Evolutionary conservation across 2,797 vertebrate genomes (phyloP).

Genomic region (Semotilus atromaculatus): DNA sequence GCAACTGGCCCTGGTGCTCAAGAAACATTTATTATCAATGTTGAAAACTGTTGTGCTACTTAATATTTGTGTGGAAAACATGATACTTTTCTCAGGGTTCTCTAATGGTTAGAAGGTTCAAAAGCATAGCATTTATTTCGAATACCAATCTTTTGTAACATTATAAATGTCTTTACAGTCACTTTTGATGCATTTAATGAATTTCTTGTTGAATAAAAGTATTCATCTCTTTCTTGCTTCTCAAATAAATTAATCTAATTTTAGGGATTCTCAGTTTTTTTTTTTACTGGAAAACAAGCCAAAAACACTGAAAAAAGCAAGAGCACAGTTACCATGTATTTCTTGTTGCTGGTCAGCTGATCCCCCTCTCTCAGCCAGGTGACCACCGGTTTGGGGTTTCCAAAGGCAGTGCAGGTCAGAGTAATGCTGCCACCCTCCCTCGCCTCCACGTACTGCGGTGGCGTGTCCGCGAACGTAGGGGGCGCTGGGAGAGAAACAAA

Average conservation of each 20-base stretch:
- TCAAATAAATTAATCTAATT: no score
- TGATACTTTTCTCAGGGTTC: neutral
- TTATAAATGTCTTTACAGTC: neutral
- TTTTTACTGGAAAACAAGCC: neutral
- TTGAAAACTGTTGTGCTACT: neutral
- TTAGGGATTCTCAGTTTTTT: no score
- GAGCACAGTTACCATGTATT: constrained; percentile 87
- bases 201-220: no score
- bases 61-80: neutral
- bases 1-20: neutral
- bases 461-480: constrained; percentile 94
- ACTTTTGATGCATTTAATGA: neutral
- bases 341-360: constrained; percentile 85
- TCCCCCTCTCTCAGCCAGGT: constrained; percentile 95
- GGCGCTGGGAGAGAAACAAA: constrained; percentile 83
- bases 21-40: neutral
- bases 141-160: neutral
- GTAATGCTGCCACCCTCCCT: constrained; percentile 93
- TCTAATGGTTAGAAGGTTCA: no score
- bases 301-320: neutral
- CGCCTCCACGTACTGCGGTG: constrained; percentile 95
- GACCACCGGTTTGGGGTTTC: constrained; percentile 97
- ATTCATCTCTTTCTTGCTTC: no score
- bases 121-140: no score
- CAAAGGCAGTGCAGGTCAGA: constrained; percentile 95